Evolutionary conservation across 2,888 invertebrate genomes (phyloP), one percentile per base, ranked within the genome.

Genomic region (Muscina levida): DNA sequence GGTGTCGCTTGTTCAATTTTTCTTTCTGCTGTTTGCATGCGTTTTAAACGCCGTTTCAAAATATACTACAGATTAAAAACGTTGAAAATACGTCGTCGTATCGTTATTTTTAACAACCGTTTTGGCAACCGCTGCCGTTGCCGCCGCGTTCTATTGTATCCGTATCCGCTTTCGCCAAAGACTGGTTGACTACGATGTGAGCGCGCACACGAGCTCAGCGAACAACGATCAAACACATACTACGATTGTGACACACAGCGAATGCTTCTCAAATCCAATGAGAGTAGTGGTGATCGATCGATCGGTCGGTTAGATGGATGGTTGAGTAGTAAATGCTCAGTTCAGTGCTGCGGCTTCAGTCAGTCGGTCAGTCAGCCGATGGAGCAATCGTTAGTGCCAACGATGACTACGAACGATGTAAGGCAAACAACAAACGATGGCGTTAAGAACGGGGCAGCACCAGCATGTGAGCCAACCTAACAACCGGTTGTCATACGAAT

Each of bases 151-250:
- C 39, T 15, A 72, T 76, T 68, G 81, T 76, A 82, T 82, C 82
- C 82, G 83, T 78, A 82, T 83, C 82, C 82, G 83, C 74, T 80
- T 83, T 68, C 59, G 73, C 78, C 57, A 76, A 80, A 76, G 71
- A 78, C 83, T 80, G 74, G 72, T 37, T 75, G 72, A 31, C 72
- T 42, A 56, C 57, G 67, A 57, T 79, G 81, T 77, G 77, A 81
- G 11, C 77, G 72, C 68, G 72, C 62, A 62, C 72, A 72, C 68
- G 56, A 76, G 74, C 71, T 81, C 39, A 77, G 53, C 62, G 65
- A 68, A 48, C 72, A 67, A 72, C 72, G 81, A 68, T 75, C 77
- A 72, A 77, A 77, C 77, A 74, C 67, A 81, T 62, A 81, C 81
- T 77, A 57, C 72, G 72, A 67, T 22, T 11, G 19, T 39, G 62